phyloP scores from a whole-genome alignment of 2,113 vertebrate species.

The Poecile atricapillus region DNA sequence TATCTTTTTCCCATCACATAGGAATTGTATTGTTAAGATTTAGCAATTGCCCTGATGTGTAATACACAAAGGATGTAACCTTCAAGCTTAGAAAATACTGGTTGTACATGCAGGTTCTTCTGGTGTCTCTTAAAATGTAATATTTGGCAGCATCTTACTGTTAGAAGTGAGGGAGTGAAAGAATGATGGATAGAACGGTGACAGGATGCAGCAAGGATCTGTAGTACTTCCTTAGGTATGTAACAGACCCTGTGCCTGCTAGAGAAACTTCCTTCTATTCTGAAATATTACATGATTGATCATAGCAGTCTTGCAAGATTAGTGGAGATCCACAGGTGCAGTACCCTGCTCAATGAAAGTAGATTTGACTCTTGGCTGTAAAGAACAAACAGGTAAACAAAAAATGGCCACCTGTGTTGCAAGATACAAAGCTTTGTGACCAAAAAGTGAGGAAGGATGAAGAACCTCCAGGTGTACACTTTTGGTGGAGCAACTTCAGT shows the following conservation, averaged over 20 bases:
- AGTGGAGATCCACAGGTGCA: neutral
- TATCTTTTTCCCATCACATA: neutral
- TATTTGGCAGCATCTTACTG: neutral
- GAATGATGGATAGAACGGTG: neutral
- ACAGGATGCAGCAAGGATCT: neutral
- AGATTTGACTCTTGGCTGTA: neutral
- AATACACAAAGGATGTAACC: neutral
- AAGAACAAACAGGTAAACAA: neutral
- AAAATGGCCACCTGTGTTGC: neutral
- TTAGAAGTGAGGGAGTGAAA: neutral
- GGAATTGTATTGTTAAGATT: neutral
- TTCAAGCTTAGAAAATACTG: neutral
- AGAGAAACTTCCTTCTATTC: neutral
- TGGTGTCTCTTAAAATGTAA: neutral
- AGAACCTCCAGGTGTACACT: neutral
- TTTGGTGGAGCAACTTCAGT: neutral
- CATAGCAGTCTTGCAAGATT: neutral
- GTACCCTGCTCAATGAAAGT: neutral
- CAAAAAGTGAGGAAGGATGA: neutral
- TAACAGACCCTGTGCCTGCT: neutral
- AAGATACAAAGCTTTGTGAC: neutral
- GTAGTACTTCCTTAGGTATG: neutral
- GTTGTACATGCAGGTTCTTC: neutral
- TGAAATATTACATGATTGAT: neutral
- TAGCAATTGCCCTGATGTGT: neutral